Evolutionary conservation across 2,797 vertebrate species (phyloP).

Genomic region (Botia almorhae): DNA sequence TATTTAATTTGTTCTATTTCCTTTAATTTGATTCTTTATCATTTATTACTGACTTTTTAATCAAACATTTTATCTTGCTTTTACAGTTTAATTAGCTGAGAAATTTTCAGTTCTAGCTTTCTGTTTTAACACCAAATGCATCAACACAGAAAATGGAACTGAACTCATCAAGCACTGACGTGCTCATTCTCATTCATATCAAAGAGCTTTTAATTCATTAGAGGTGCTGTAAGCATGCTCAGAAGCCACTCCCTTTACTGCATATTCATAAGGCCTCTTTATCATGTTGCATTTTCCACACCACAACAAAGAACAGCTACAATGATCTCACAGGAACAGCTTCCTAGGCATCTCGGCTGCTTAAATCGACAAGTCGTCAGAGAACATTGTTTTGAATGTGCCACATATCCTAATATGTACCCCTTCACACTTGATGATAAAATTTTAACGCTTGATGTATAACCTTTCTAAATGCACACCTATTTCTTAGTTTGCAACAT

Average conservation of each 20-base stretch:
- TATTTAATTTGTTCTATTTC: too few species aligned
- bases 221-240: background rate
- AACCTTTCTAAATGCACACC: background rate
- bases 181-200: too few species aligned
- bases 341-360: background rate
- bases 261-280: conserved; percentile 1
- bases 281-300: background rate
- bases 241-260: background rate
- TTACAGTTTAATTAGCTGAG: too few species aligned
- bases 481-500: too few species aligned
- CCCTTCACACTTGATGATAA: background rate
- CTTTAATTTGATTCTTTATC: too few species aligned
- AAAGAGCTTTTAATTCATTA: background rate
- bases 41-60: too few species aligned
- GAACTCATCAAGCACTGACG: background rate
- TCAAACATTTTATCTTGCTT: too few species aligned
- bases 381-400: background rate
- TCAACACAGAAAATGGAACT: too few species aligned
- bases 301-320: background rate
- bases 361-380: background rate
- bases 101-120: too few species aligned
- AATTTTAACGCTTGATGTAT: background rate
- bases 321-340: background rate
- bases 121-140: too few species aligned
- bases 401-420: background rate